Conservation (phyloP, 1,140 invertebrate species). For the Caerostris darwini region DNA sequence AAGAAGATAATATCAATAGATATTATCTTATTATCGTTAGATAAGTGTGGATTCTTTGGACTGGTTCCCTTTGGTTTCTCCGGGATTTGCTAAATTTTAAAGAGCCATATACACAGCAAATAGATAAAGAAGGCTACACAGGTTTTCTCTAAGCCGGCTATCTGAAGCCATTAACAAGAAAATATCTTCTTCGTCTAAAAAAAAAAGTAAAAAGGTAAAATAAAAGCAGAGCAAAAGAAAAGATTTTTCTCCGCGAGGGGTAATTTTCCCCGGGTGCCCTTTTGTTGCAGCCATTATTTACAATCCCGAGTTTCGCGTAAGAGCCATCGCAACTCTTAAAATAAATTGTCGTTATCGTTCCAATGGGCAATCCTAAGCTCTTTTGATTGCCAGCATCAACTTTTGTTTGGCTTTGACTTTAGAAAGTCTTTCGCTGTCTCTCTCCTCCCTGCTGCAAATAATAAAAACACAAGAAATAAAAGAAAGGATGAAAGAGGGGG, state of each 20-base stretch:
- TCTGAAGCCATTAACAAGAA: conserved; percentile 70
- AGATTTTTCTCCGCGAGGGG: conserved; percentile 75
- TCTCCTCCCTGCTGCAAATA: conserved; percentile 33
- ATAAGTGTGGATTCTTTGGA: too few species aligned
- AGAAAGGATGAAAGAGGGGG: conserved; percentile 45
- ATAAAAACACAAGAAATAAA: conserved; percentile 68
- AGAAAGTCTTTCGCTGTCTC: conserved; percentile 76
- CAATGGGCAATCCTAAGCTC: conserved; percentile 77
- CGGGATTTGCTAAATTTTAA: background rate
- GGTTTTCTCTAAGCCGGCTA: conserved; percentile 56
- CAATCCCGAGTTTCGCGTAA: conserved; percentile 69
- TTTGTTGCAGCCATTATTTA: conserved; percentile 77
- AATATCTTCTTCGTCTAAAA: conserved; percentile 72
- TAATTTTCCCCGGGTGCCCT: conserved; percentile 76
- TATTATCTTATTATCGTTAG: too few species aligned
- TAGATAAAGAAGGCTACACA: conserved; percentile 57
- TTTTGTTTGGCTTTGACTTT: conserved; percentile 78
- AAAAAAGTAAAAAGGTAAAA: conserved; percentile 19
- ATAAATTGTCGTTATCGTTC: conserved; percentile 77
- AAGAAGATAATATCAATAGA: too few species aligned
- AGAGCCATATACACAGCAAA: background rate
- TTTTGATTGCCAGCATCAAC: conserved; percentile 77
- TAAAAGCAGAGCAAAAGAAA: conserved; percentile 44
- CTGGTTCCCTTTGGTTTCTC: too few species aligned
- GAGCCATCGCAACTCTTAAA: conserved; percentile 76